Evolutionary conservation across 2,797 vertebrate genomes (phyloP).

Genomic region (Corythornis leucogaster): DNA sequence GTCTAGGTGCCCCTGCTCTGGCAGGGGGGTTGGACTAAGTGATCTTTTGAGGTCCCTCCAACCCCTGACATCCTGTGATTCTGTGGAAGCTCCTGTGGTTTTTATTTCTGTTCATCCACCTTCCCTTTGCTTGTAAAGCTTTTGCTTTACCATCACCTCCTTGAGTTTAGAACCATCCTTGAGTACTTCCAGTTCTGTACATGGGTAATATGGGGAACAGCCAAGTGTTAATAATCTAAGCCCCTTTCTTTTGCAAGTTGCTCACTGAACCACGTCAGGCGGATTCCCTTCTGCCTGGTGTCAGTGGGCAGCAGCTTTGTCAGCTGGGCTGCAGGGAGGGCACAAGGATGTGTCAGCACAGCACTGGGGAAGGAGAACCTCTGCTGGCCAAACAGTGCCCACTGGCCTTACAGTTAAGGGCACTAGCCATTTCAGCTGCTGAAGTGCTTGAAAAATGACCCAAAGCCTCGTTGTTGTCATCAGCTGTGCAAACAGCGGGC

Average conservation of each 20-base stretch:
- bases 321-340: neutral
- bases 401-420: too few species aligned
- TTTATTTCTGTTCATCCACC: neutral
- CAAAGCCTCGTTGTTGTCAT: neutral
- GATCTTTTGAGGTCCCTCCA: too few species aligned
- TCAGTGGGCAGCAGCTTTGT: accelerated
- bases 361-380: neutral
- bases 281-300: neutral
- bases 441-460: neutral
- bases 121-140: neutral
- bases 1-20: too few species aligned
- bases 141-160: neutral
- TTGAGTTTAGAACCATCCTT: neutral
- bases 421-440: neutral
- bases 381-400: neutral
- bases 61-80: too few species aligned
- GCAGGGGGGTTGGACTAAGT: too few species aligned
- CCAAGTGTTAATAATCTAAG: neutral
- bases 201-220: accelerated
- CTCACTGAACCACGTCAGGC: neutral
- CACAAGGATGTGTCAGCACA: neutral
- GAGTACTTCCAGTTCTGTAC: neutral
- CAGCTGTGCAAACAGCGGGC: neutral
- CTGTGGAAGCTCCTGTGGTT: neutral
- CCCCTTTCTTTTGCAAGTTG: neutral